Evolutionary conservation across 2,888 invertebrate species (phyloP).

Genomic region (Drosophila austrosaltans): DNA sequence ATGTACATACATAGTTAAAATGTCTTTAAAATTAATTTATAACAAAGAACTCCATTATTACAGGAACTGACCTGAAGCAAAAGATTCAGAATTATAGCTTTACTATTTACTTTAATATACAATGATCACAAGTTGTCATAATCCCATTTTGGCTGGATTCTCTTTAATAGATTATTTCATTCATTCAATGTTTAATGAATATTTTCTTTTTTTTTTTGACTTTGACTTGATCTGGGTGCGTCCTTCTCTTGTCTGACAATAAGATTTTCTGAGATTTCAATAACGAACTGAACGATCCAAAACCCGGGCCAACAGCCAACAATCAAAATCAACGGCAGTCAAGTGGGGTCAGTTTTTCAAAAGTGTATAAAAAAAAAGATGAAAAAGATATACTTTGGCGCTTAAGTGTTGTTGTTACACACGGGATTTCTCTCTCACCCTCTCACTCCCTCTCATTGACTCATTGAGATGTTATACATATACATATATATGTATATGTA

Average conservation of each 20-base stretch:
- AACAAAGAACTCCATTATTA: no score
- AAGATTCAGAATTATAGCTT: no score
- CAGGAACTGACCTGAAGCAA: no score
- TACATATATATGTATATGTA: no score
- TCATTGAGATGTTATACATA: conserved; percentile 71
- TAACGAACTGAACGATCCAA: conserved; percentile 29
- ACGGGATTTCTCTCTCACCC: conserved; percentile 10
- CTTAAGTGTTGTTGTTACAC: conserved; percentile 66
- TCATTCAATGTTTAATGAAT: conserved; percentile 1
- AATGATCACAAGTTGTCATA: no score
- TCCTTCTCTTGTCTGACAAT: conserved; percentile 8
- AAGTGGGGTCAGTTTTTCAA: conserved; percentile 71
- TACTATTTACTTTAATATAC: no score
- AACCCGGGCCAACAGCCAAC: conserved; percentile 37
- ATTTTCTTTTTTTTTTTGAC: not conserved
- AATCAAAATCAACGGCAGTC: conserved; percentile 57
- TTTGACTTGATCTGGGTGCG: conserved; percentile 8
- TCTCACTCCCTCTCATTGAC: conserved; percentile 19
- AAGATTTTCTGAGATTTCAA: conserved; percentile 11
- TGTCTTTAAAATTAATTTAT: no score
- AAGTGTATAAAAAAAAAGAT: conserved; percentile 45
- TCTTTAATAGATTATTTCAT: conserved; percentile 1
- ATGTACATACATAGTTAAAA: no score
- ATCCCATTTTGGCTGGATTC: not conserved
- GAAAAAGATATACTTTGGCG: conserved; percentile 71